Base-by-base conservation (phyloP, 2,888 invertebrate genomes). In the Dendrolimus pini region DNA sequence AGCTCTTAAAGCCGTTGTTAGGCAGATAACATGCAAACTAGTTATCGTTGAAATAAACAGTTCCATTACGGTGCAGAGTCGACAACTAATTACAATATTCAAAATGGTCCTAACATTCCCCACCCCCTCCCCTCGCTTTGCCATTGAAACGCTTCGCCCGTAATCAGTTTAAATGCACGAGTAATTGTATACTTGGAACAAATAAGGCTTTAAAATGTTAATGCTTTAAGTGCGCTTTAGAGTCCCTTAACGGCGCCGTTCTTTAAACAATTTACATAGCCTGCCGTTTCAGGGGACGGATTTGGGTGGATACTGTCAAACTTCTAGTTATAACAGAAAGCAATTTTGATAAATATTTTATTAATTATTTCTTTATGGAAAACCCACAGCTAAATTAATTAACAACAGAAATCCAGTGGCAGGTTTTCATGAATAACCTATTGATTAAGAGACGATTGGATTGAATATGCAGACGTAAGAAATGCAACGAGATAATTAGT, bases 261-360 rank as follows among this genome's bases (percentile, higher is more conserved):
- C 75, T 80, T 83, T 82, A 80, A 83, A 83, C 84, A 82, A 85
- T 87, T 85, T 83, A 83, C 84, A 83, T 84, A 83, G 79, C 78
- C 75, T 76, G 75, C 71, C 65, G 72, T 68, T 70, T 67, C 62
- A 62, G 66, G 62, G 58, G 63, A 41, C 60, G 58, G 60, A 59
- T 54, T 47, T 53, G 52, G 60, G 54, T 55, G 58, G 56, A 41
- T 55, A 54, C 58, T 55, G 52, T 30, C 53, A 52, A n/a, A 56
- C 54, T 42, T 54, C 54, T 56, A 54, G 42, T 41, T 55, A 52
- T 58, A 52, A 41, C 30, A 52, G 42, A 53, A 58, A 41, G 54
- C 55, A 18, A 41, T 52, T 56, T 9, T 7, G 18, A 56, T 30
- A 47, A 57, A 53, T 12, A 42, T 7, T 18, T 53, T 13, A 13